Percentiles rank a stretch among this genome's conserved stretches.
Evolutionary conservation across 2,113 vertebrate species (phyloP).

Genomic region (Riparia riparia): DNA sequence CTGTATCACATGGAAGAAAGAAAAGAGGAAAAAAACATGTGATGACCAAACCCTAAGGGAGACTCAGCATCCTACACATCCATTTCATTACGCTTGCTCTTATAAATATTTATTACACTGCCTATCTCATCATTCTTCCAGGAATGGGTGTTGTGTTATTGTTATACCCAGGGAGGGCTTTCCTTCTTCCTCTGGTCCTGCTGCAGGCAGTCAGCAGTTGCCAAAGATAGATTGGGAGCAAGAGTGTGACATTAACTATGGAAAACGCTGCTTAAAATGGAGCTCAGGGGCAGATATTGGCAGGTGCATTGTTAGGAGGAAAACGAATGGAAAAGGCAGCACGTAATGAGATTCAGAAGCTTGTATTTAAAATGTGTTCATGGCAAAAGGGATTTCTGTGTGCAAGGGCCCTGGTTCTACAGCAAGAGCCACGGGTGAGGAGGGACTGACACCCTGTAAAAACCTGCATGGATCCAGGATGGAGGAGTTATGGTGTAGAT

Average conservation of each 20-base stretch:
- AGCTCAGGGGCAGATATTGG: slow-evolving; percentile 57
- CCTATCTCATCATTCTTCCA: slow-evolving; percentile 61
- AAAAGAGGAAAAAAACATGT: slow-evolving; percentile 24
- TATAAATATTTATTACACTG: slow-evolving; percentile 72
- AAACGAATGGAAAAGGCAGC: slow-evolving; percentile 27
- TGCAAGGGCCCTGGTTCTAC: background rate
- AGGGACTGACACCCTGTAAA: background rate
- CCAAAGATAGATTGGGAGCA: slow-evolving; percentile 22
- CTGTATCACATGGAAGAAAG: slow-evolving; percentile 53
- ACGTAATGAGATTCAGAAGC: slow-evolving; percentile 26
- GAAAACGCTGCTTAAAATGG: slow-evolving; percentile 54
- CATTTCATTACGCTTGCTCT: slow-evolving; percentile 69
- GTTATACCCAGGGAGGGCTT: slow-evolving; percentile 12
- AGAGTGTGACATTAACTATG: slow-evolving; percentile 39
- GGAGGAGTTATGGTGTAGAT: background rate
- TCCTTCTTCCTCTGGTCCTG: slow-evolving; percentile 25
- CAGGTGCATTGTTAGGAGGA: slow-evolving; percentile 47
- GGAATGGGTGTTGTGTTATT: slow-evolving; percentile 49
- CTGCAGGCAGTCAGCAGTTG: slow-evolving; percentile 23
- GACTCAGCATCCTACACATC: slow-evolving; percentile 14
- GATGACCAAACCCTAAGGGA: slow-evolving; percentile 70
- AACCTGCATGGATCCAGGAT: accelerated
- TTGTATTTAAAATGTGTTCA: background rate
- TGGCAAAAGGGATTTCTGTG: slow-evolving; percentile 7
- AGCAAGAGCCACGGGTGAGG: background rate